Evolutionary conservation across 2,113 vertebrate species (phyloP), one percentile per base, ranked within the genome.

Genomic region (Sciurus niger): DNA sequence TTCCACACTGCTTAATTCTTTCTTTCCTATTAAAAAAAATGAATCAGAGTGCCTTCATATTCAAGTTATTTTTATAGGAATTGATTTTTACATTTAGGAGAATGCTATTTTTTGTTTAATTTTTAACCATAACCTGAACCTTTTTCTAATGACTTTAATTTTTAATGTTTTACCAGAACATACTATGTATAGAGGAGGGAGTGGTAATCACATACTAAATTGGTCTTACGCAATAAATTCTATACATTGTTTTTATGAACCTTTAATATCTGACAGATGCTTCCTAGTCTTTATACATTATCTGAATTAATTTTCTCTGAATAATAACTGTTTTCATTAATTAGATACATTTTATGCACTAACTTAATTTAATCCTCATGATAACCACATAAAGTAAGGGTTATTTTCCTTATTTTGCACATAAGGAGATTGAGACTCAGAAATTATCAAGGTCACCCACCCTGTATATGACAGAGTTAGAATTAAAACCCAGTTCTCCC

Each of bases 31-130:
- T 76, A 40, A 67, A 68, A 80, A 76, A 76, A 72, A 77, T 9
- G 34, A 94, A 84, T 77, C 65, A 74, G 2, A 70, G 11, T 24
- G 14, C 10, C 22, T 74, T 90, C 70, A 40, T 37, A 53, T 65
- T 72, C 46, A 77, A 93, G 40, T 37, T 90, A 40, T 60, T 87
- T 85, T 93, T 46, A 74, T 13, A 94, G 17, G 6, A 48, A 14
- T 74, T 98, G 18, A 74, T 84, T 97, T 94, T 96, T 77, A 28
- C 13, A 93, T 85, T 16, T 58, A 63, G 18, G 48, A 87, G 40
- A 94, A 74, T 95, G 53, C 8, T 53, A 40, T 22, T 16, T 5
- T 78, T 37, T 28, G 9, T 65, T 93, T 92, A 55, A 32, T 79
- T 91, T 95, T 86, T 58, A 87, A 95, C 65, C 63, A 87, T 10